Evolutionary conservation across 2,888 invertebrate genomes (phyloP), one percentile per base, ranked within the genome.

Genomic region (Selenia dentaria): DNA sequence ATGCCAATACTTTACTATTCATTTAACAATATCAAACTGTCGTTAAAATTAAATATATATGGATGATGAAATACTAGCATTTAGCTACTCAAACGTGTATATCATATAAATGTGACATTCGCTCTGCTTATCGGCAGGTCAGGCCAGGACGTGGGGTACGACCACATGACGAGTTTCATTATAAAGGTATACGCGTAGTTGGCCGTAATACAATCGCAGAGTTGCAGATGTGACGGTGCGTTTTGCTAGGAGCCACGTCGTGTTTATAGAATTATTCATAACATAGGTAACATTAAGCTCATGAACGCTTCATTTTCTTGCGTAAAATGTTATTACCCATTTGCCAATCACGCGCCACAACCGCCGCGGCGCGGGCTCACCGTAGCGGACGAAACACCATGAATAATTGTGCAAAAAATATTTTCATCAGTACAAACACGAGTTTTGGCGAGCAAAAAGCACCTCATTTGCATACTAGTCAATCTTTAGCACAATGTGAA

Each of bases 381-480:
- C 42, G 16, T 10, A 29, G 16, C 16, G 8, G 29, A 35, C 16
- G 3, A 33, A 34, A 22, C 28, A 28, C 43, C 27, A 28, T 38
- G 27, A 11, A 33, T 38, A 28, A 38, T 38, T 34, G 34, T 24
- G 34, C 44, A 45, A 45, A 45, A 37, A 45, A 38, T 31, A 26
- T 27, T 38, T 18, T 28, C 16, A 24, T 37, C 25, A 6, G 24
- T 2, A 36, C 25, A 43, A 36, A 24, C 24, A 29, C 14, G 24
- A 34, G 26, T 31, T 16, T 26, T 29, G 6, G 16, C 27, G 16
- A 29, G 28, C 33, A 38, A 45, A 38, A 36, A 45, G 22, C 14
- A 20, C 9, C 31, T 44, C 25, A 37, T 44, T 37, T 37, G 25
- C 36, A 43, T 42, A 29, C 42, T 29, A 28, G 29, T 9, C 24